Evolutionary conservation across 2,888 invertebrate species (phyloP).

Genomic region (Amaurobius ferox): DNA sequence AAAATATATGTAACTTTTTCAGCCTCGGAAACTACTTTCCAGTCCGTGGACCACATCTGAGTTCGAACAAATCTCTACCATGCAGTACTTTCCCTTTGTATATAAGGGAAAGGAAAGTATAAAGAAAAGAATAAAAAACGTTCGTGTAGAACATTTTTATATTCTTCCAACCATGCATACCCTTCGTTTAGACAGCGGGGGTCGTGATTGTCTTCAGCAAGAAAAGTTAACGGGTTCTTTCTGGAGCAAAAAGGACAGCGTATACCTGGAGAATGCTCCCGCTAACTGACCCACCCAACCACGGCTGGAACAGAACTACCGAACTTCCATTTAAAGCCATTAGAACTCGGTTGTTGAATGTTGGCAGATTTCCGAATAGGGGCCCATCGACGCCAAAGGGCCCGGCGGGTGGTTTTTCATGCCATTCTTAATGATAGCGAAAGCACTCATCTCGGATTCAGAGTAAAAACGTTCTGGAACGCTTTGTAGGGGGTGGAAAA

Average conservation of each 20-base stretch:
- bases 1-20: too few relatives aligned
- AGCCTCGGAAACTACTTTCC: too few relatives aligned
- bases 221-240: slow-evolving; percentile 13
- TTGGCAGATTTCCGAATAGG: slow-evolving; percentile 22
- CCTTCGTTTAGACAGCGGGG: background rate
- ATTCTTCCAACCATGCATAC: background rate
- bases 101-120: too few relatives aligned
- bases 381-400: slow-evolving; percentile 11
- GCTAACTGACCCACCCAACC: background rate
- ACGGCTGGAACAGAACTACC: background rate
- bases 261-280: background rate
- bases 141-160: too few relatives aligned
- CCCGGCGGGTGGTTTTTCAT: background rate
- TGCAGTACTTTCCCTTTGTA: too few relatives aligned
- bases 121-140: too few relatives aligned
- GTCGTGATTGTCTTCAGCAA: background rate
- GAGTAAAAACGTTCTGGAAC: slow-evolving; percentile 33
- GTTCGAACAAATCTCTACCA: too few relatives aligned
- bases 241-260: background rate
- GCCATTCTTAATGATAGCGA: slow-evolving; percentile 53
- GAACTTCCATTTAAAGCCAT: slow-evolving; percentile 42
- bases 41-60: too few relatives aligned
- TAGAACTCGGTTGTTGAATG: background rate
- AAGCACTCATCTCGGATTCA: slow-evolving; percentile 40
- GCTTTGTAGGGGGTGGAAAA: slow-evolving; percentile 67